A percentile compares a stretch with the other conserved stretches of the same genome.
Evolutionary conservation across 2,888 invertebrate species (phyloP).

Genomic region (Crocallis elinguaria): DNA sequence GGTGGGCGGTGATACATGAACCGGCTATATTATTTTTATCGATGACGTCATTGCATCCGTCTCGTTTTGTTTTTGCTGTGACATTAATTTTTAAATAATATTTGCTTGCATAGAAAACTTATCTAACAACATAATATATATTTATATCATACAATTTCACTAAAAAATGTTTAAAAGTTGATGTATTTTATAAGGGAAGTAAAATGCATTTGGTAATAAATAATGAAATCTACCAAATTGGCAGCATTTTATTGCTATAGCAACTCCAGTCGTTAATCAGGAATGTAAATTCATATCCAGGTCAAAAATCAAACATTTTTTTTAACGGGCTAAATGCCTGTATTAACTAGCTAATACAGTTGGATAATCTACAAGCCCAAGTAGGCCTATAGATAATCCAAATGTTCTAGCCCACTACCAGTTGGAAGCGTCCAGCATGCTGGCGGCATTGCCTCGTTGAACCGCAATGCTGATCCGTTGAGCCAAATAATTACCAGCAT

Average conservation of each 20-base stretch:
- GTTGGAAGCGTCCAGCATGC: too few species aligned
- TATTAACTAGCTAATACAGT: too few species aligned
- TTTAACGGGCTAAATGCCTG: too few species aligned
- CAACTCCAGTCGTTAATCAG: conserved; percentile 31
- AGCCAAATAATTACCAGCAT: too few species aligned
- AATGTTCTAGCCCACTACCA: too few species aligned
- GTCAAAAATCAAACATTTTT: background rate
- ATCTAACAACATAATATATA: background rate
- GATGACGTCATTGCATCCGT: conserved; percentile 62
- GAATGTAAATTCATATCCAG: background rate
- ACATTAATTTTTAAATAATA: background rate
- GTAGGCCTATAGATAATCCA: too few species aligned
- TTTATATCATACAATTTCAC: background rate
- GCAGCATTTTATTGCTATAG: conserved; percentile 2
- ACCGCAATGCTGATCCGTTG: too few species aligned
- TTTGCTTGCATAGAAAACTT: too few species aligned
- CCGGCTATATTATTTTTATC: conserved; percentile 65
- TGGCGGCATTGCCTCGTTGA: too few species aligned
- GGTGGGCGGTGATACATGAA: conserved; percentile 52
- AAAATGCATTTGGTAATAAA: too few species aligned
- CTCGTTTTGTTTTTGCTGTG: conserved; percentile 62
- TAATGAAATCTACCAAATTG: conserved; percentile 12
- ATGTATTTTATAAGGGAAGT: too few species aligned
- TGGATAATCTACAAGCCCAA: too few species aligned
- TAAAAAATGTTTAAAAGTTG: background rate